Conservation (phyloP, 1,140 invertebrate genomes). For the Aporrectodea caliginosa region DNA sequence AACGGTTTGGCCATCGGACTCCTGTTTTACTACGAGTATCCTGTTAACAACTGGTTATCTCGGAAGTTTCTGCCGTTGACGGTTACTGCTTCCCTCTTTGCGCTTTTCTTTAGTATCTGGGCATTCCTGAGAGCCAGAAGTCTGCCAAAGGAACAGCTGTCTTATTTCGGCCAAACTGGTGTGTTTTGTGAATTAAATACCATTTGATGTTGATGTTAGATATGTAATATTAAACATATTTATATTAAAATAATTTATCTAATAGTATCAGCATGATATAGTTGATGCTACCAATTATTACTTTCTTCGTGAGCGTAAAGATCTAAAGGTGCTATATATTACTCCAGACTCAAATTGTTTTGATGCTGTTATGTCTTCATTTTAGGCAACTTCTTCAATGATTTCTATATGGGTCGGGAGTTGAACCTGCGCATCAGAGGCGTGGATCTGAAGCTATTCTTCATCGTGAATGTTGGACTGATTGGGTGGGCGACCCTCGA, state of each 20-base stretch:
- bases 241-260: too few species aligned
- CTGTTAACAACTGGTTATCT: background rate
- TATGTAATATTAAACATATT: too few species aligned
- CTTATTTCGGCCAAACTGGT: background rate
- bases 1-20: background rate
- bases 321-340: too few species aligned
- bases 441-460: background rate
- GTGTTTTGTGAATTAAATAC: too few species aligned
- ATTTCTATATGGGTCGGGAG: background rate
- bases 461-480: background rate
- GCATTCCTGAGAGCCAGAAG: background rate
- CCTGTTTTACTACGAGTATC: background rate
- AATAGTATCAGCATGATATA: too few species aligned
- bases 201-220: too few species aligned
- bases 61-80: background rate
- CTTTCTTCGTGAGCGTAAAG: too few species aligned
- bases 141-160: background rate
- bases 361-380: too few species aligned
- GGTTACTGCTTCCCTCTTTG: background rate
- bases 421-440: background rate
- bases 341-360: too few species aligned
- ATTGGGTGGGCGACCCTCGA: background rate
- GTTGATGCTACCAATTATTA: too few species aligned
- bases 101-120: background rate
- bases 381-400: background rate